Evolutionary conservation across 2,113 vertebrate species (phyloP).

Genomic region (Pipa parva): DNA sequence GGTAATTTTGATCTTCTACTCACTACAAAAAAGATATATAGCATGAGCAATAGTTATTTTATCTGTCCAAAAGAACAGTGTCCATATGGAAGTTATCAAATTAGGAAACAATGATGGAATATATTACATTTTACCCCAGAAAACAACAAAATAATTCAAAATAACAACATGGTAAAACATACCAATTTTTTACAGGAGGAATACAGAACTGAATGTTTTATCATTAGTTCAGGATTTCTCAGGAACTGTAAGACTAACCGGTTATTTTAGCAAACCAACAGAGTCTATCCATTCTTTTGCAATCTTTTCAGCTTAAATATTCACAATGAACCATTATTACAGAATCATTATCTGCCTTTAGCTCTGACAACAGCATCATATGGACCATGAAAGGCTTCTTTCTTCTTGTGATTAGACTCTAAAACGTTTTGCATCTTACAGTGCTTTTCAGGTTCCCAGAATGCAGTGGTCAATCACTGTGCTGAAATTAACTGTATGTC

Average conservation of each 20-base stretch:
- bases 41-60: no score
- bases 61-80: no score
- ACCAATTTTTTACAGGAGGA: background rate
- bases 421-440: slow-evolving; percentile 87
- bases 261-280: slow-evolving; percentile 71
- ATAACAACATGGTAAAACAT: slow-evolving; percentile 45
- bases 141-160: no score
- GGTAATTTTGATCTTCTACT: no score
- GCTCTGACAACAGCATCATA: slow-evolving; percentile 84
- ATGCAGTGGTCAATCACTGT: slow-evolving; percentile 82
- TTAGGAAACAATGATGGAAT: no score
- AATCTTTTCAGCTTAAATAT: slow-evolving; percentile 80
- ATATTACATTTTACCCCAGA: no score
- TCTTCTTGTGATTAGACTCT: slow-evolving; percentile 87
- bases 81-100: no score
- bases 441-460: slow-evolving; percentile 76
- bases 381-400: slow-evolving; percentile 82
- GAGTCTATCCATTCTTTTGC: slow-evolving; percentile 73
- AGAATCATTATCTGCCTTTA: slow-evolving; percentile 88
- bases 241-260: slow-evolving; percentile 67
- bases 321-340: slow-evolving; percentile 89
- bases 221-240: slow-evolving; percentile 55
- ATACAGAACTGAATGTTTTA: slow-evolving; percentile 32
- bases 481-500: slow-evolving; percentile 81
- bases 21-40: no score